phyloP scores from a whole-genome alignment of 2,113 vertebrate species.

The Progne subis region DNA sequence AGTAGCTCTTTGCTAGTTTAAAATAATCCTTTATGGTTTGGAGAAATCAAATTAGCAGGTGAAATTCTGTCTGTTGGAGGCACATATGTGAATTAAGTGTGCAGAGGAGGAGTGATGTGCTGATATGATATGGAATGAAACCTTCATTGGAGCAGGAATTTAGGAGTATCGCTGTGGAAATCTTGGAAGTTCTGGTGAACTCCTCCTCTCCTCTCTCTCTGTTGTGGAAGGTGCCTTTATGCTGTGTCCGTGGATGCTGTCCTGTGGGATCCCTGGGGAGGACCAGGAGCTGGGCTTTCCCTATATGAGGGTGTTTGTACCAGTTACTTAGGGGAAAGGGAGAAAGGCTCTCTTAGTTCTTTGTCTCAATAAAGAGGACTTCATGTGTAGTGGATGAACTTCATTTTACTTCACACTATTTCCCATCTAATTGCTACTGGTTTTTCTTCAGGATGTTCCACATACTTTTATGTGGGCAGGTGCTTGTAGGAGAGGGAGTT shows the following conservation, averaged over 20 bases:
- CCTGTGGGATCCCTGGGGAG: neutral
- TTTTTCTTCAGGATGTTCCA: neutral
- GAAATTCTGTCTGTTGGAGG: neutral
- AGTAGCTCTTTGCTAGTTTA: neutral
- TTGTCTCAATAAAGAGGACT: neutral
- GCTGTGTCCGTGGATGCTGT: fast-evolving
- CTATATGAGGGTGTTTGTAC: fast-evolving
- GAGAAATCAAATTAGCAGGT: neutral
- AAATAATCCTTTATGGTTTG: neutral
- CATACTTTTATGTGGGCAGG: fast-evolving
- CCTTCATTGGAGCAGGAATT: fast-evolving
- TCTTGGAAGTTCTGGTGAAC: neutral
- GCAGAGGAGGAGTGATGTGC: neutral
- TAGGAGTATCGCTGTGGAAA: neutral
- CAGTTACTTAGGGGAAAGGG: neutral
- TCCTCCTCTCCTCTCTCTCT: neutral
- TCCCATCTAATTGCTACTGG: neutral
- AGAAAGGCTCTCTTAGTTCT: neutral
- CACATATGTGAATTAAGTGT: neutral
- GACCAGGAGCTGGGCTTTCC: neutral
- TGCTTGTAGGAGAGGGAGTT: fast-evolving
- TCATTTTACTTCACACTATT: neutral
- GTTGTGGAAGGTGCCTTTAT: neutral
- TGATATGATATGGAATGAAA: neutral
- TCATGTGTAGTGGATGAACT: neutral